A percentile compares a stretch with the other conserved stretches of the same genome.
Conservation (phyloP, 2,888 invertebrate species). For the Tetropium fuscum region DNA sequence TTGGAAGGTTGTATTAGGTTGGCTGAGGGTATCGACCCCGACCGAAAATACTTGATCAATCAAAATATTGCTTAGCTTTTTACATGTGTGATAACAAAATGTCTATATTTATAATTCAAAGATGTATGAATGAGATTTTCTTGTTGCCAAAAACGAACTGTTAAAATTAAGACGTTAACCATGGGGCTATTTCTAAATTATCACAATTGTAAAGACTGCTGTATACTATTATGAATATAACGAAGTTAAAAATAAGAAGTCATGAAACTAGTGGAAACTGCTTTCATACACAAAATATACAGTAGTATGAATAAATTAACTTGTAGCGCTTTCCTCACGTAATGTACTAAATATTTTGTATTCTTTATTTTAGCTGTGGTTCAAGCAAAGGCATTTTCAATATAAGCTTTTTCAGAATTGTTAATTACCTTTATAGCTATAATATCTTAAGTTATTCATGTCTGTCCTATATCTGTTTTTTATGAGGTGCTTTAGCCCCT, state of each 20-base stretch:
- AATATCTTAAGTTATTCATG: conserved; percentile 22
- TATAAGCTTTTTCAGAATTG: conserved; percentile 15
- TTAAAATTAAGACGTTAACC: conserved; percentile 24
- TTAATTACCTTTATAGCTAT: conserved; percentile 9
- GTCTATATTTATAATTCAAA: conserved; percentile 23
- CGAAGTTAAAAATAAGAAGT: conserved; percentile 41
- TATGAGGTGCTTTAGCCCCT: conserved; percentile 45
- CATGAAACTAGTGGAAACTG: conserved; percentile 41
- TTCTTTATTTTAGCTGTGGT: conserved; percentile 26
- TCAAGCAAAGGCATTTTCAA: conserved; percentile 21
- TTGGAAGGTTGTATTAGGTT: conserved; percentile 25
- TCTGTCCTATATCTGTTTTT: conserved; percentile 24
- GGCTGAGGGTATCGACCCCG: conserved; percentile 19
- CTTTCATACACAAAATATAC: conserved; percentile 55
- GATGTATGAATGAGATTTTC: conserved; percentile 19
- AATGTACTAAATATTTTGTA: conserved; percentile 50
- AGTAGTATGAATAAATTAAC: conserved; percentile 41
- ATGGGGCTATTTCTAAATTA: conserved; percentile 44
- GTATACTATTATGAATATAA: conserved; percentile 54
- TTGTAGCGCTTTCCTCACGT: conserved; percentile 56
- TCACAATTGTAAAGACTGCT: conserved; percentile 60
- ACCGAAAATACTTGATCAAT: conserved; percentile 18
- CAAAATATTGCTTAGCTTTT: conserved; percentile 28
- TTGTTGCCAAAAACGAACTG: conserved; percentile 25
- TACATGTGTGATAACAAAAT: conserved; percentile 27